Evolutionary conservation across 2,113 vertebrate species (phyloP).

Genomic region (Cottus gobio): DNA sequence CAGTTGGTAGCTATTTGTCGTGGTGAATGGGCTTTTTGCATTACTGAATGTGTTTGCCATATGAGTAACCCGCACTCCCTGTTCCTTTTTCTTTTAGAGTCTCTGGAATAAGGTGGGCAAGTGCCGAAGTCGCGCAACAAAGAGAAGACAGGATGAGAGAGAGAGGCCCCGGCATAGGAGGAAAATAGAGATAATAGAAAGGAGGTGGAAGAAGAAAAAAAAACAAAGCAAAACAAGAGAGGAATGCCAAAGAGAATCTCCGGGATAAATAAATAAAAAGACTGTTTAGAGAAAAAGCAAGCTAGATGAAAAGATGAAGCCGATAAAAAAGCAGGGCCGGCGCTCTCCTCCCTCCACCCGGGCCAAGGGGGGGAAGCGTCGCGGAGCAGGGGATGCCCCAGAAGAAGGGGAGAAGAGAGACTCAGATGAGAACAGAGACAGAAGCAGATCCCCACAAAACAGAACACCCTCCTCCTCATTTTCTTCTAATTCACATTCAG

Average conservation of each 20-base stretch:
- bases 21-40: constrained; percentile 49
- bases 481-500: constrained; percentile 66
- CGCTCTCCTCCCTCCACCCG: constrained; percentile 87
- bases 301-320: constrained; percentile 87
- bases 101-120: constrained; percentile 68
- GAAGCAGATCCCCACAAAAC: constrained; percentile 75
- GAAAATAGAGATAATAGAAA: constrained; percentile 54
- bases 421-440: constrained; percentile 73
- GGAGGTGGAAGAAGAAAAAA: constrained; percentile 30
- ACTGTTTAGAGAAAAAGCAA: constrained; percentile 62
- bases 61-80: constrained; percentile 52
- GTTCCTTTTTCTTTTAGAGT: constrained; percentile 70
- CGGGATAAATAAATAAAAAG: constrained; percentile 70
- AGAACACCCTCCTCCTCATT: constrained; percentile 67
- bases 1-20: constrained; percentile 22
- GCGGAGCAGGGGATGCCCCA: constrained; percentile 67
- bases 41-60: constrained; percentile 58
- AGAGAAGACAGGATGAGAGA: constrained; percentile 73
- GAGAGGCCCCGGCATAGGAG: constrained; percentile 64
- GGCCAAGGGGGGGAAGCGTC: constrained; percentile 87
- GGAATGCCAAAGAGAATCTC: constrained; percentile 57
- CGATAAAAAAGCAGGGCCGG: constrained; percentile 86
- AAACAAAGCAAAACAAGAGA: constrained; percentile 34
- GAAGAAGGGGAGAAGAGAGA: constrained; percentile 82
- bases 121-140: constrained; percentile 55